phyloP scores from a whole-genome alignment of 92 coral and sea anemone genomes.

The Pocillopora meandrina region DNA sequence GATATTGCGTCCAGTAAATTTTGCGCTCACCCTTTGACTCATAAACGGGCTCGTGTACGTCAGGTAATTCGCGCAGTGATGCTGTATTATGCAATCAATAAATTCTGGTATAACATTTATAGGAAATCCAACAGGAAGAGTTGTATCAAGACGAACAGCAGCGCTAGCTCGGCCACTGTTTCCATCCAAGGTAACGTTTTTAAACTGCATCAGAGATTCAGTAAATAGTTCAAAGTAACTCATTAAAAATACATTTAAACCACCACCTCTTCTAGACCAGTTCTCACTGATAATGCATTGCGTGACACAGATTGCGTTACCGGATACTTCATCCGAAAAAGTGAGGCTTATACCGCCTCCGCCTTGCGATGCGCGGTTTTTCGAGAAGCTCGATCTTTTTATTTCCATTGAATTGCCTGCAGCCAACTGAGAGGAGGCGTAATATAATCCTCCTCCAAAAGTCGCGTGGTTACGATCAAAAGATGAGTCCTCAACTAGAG shows the following conservation, averaged over 20 bases:
- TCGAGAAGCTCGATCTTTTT: conserved; percentile 31
- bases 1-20: conserved; percentile 72
- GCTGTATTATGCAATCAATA: conserved; percentile 65
- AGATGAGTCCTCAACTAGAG: conserved; percentile 39
- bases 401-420: conserved; percentile 47
- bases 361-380: conserved; percentile 73
- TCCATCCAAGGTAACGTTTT: conserved; percentile 34
- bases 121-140: conserved; percentile 72
- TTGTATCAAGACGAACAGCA: conserved; percentile 71
- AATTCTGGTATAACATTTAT: conserved; percentile 66
- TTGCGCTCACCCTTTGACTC: conserved; percentile 65
- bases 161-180: conserved; percentile 73
- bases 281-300: conserved; percentile 61
- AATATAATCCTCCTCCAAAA: conserved; percentile 80
- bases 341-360: conserved; percentile 82
- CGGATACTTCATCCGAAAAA: conserved; percentile 55
- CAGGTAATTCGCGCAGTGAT: conserved; percentile 49
- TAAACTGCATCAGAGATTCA: conserved; percentile 55
- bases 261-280: conserved; percentile 84
- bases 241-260: conserved; percentile 59
- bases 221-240: conserved; percentile 25
- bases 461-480: conserved; percentile 75
- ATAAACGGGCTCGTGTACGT: conserved; percentile 79
- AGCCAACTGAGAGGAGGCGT: conserved; percentile 49
- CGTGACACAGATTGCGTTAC: conserved; percentile 39